These are phyloP conservation scores for Willisornis vidua DNA, from an alignment of 2,113 vertebrate genomes.

Conservation along the genomic window DNA sequence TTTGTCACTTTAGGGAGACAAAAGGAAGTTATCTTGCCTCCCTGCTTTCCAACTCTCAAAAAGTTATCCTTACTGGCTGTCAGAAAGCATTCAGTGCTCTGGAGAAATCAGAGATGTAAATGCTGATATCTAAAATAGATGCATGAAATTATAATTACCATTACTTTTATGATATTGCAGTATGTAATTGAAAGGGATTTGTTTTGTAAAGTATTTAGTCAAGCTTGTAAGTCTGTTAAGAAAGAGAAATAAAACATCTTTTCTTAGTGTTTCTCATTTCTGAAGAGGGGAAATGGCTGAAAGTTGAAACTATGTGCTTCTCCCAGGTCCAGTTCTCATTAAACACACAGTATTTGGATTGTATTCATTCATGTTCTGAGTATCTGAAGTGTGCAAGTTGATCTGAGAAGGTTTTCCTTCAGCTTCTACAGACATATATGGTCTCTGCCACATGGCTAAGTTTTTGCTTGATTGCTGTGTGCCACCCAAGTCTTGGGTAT, in stretches of 20 bases:
- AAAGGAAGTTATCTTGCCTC: not conserved
- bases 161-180: not conserved
- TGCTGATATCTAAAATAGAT: not conserved
- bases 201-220: not conserved
- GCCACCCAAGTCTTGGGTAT: not conserved
- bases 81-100: not conserved
- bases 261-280: not conserved
- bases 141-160: not conserved
- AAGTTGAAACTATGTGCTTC: not conserved
- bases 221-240: not conserved
- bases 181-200: fast-evolving
- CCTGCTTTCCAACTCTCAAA: not conserved
- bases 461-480: not conserved
- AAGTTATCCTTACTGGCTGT: not conserved
- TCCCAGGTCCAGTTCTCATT: not conserved
- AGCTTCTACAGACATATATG: not conserved
- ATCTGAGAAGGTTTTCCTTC: not conserved
- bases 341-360: not conserved
- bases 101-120: not conserved
- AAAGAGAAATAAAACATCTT: not conserved
- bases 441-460: not conserved
- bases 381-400: not conserved
- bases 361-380: not conserved
- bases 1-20: not conserved
- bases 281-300: not conserved